A percentile compares a stretch with the other conserved stretches of the same genome.
Conservation (phyloP, 2,888 invertebrate genomes). For the Plagodis pulveraria region DNA sequence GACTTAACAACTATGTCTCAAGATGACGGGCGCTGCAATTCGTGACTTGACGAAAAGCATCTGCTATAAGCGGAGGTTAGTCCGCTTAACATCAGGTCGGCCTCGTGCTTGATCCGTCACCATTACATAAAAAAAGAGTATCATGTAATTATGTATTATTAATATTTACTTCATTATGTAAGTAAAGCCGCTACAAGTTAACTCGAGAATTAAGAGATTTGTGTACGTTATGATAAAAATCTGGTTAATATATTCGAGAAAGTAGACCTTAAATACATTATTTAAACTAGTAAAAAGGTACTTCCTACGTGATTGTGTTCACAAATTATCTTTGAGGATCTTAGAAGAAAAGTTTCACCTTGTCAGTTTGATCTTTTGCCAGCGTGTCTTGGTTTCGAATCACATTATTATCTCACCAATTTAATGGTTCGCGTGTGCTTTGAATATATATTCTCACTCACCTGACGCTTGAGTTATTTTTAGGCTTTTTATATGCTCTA, state of each 20-base stretch:
- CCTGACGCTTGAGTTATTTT: slow-evolving; percentile 6
- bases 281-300: background rate
- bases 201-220: no score
- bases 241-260: slow-evolving; percentile 19
- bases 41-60: no score
- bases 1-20: no score
- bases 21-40: no score
- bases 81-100: no score
- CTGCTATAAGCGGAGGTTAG: no score
- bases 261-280: slow-evolving; percentile 3
- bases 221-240: slow-evolving; percentile 15
- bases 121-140: no score
- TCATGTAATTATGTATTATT: no score
- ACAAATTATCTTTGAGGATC: slow-evolving; percentile 14
- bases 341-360: slow-evolving; percentile 28
- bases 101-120: no score
- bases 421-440: slow-evolving; percentile 22
- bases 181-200: no score
- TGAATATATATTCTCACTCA: slow-evolving; percentile 4
- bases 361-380: slow-evolving; percentile 6
- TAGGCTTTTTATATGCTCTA: slow-evolving; percentile 15
- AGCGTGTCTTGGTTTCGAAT: slow-evolving; percentile 28
- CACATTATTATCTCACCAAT: slow-evolving; percentile 14
- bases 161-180: no score
- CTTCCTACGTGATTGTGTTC: slow-evolving; percentile 7